Percentiles rank a stretch among this genome's conserved stretches.
Conservation (phyloP, 2,113 vertebrate genomes). For the Eulemur rufifrons region DNA sequence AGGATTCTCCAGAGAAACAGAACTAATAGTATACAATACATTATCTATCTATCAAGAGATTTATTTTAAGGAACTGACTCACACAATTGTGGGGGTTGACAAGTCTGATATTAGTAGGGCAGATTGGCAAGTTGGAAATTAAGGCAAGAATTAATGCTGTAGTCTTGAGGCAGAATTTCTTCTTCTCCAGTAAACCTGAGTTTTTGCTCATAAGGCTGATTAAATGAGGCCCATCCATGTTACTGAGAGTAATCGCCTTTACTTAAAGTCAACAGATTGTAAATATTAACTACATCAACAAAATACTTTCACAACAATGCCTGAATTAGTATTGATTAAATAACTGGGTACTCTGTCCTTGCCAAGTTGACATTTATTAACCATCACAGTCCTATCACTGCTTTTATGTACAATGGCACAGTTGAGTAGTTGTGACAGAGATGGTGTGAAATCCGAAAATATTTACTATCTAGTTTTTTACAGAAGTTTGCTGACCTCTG, state of each 20-base stretch:
- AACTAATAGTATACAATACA: not conserved
- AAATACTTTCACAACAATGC: not conserved
- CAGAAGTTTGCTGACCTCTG: not conserved
- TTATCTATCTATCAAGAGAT: not conserved
- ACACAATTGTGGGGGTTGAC: not conserved
- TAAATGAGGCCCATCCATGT: not conserved
- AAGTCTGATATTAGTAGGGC: constrained; percentile 30
- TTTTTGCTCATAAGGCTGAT: constrained; percentile 6
- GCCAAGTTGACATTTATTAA: not conserved
- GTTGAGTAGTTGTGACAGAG: not conserved
- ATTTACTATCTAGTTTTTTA: not conserved
- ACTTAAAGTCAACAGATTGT: not conserved
- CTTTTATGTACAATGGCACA: not conserved
- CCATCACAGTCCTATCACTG: not conserved
- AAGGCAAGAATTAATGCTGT: not conserved
- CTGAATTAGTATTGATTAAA: not conserved
- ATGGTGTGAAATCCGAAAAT: not conserved
- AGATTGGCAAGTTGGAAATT: not conserved
- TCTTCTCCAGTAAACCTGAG: not conserved
- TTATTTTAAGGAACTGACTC: constrained; percentile 26
- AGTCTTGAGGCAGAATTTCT: not conserved
- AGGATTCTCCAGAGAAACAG: not conserved
- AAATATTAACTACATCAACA: not conserved
- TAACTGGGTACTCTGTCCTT: not conserved
- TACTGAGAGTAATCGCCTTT: not conserved